Percentiles rank a stretch among this genome's conserved stretches.
phyloP scores from a whole-genome alignment of 2,888 invertebrate genomes.

The Tuta absoluta region DNA sequence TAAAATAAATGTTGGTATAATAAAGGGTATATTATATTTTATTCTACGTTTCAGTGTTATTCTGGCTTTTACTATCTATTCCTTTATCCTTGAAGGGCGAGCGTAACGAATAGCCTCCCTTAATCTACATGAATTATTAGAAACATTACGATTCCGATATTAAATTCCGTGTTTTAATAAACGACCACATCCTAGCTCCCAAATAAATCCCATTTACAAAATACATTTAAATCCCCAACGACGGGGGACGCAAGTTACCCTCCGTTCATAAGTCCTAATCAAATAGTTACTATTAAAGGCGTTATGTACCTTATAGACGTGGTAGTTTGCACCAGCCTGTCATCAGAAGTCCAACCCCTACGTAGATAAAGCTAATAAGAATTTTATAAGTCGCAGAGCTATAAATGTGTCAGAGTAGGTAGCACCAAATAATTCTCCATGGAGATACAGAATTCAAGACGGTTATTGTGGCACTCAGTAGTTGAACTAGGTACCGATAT shows the following conservation, averaged over 20 bases:
- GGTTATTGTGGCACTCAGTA: slow-evolving; percentile 11
- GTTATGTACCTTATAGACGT: slow-evolving; percentile 37
- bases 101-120: slow-evolving; percentile 14
- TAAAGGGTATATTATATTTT: background rate
- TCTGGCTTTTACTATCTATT: background rate
- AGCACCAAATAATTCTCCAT: background rate
- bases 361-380: slow-evolving; percentile 69
- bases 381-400: slow-evolving; percentile 64
- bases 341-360: slow-evolving; percentile 47
- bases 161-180: slow-evolving; percentile 29
- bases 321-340: slow-evolving; percentile 54
- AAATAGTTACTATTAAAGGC: slow-evolving; percentile 70
- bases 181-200: slow-evolving; percentile 35
- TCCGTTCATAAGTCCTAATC: slow-evolving; percentile 62
- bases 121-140: slow-evolving; percentile 28
- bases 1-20: too few relatives aligned
- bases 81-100: background rate
- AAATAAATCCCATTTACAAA: slow-evolving; percentile 65
- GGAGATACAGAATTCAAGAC: background rate
- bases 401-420: slow-evolving; percentile 7
- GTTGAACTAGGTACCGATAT: slow-evolving; percentile 19
- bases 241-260: slow-evolving; percentile 45
- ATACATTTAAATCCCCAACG: slow-evolving; percentile 60
- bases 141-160: slow-evolving; percentile 22
- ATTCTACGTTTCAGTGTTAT: slow-evolving; percentile 9